Percentiles rank a stretch among this genome's conserved stretches.
These are phyloP conservation scores for Lagocephalus sceleratus DNA, from an alignment of 2,797 vertebrate species.

Conservation along the genomic window DNA sequence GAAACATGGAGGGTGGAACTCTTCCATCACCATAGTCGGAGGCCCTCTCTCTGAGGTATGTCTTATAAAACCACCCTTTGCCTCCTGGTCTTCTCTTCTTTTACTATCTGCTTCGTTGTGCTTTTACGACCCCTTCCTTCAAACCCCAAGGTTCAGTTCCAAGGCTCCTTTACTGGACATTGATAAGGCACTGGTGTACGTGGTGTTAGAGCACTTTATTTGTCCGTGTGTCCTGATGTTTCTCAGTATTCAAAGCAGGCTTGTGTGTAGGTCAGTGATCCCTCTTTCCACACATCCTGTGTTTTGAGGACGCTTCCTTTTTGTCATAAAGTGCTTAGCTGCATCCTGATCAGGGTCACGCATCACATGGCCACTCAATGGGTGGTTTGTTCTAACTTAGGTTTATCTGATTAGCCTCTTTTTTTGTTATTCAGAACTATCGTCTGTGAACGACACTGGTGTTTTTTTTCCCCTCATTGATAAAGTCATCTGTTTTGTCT, in stretches of 20 bases:
- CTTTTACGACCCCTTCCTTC: neutral
- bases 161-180: neutral
- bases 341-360: conserved; percentile 69
- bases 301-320: conserved; percentile 71
- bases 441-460: neutral
- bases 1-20: conserved; percentile 54
- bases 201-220: conserved; percentile 2
- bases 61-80: neutral
- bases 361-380: conserved; percentile 42
- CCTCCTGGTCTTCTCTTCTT: neutral
- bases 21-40: conserved; percentile 41
- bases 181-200: neutral
- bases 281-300: conserved; percentile 68
- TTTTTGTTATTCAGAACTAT: neutral
- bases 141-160: neutral
- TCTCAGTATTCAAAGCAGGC: conserved; percentile 54
- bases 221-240: conserved; percentile 17
- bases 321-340: conserved; percentile 62
- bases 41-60: conserved; percentile 48
- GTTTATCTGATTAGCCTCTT: conserved; percentile 21
- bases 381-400: conserved; percentile 39
- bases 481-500: neutral
- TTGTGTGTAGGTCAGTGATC: conserved; percentile 50
- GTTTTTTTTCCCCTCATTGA: conserved; percentile 3
- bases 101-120: too few relatives aligned